phyloP scores from a whole-genome alignment of 2,797 vertebrate species.

The Zenarchopterus dispar region DNA sequence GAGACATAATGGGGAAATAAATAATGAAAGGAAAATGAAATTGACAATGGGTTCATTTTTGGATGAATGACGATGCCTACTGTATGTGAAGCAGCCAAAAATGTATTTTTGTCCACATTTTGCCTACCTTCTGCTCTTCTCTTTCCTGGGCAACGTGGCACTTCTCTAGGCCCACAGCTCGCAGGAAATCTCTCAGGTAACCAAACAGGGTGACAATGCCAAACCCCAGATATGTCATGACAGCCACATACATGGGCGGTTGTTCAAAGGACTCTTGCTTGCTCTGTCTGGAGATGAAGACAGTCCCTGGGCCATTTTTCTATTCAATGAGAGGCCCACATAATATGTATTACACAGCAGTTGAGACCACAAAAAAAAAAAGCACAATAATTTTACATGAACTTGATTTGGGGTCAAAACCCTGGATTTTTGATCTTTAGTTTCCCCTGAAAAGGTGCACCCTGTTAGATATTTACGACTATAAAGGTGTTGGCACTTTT shows the following conservation, averaged over 20 bases:
- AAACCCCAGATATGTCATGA: constrained; percentile 92
- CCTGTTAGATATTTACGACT: no score
- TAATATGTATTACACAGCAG: constrained; percentile 35
- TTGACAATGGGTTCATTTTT: constrained; percentile 41
- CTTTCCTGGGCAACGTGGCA: constrained; percentile 87
- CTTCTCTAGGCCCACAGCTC: constrained; percentile 91
- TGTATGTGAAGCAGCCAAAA: constrained; percentile 23
- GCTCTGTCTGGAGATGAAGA: constrained; percentile 66
- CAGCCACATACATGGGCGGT: constrained; percentile 89
- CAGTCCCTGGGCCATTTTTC: constrained; percentile 80
- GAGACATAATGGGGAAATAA: constrained; percentile 44
- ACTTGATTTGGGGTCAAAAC: no score
- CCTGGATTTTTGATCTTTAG: no score
- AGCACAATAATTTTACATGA: not conserved
- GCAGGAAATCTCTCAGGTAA: constrained; percentile 93
- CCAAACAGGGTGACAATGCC: constrained; percentile 92
- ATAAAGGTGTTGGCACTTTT: no score
- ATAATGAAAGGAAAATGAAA: constrained; percentile 64
- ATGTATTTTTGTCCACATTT: constrained; percentile 24
- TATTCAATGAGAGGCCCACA: constrained; percentile 66
- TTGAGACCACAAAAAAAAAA: constrained; percentile 45
- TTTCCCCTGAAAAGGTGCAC: no score
- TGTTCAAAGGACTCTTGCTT: constrained; percentile 87
- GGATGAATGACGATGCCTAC: constrained; percentile 12
- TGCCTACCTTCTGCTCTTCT: constrained; percentile 89